Conservation (phyloP, 2,113 vertebrate species). For the Setophaga kirtlandii region DNA sequence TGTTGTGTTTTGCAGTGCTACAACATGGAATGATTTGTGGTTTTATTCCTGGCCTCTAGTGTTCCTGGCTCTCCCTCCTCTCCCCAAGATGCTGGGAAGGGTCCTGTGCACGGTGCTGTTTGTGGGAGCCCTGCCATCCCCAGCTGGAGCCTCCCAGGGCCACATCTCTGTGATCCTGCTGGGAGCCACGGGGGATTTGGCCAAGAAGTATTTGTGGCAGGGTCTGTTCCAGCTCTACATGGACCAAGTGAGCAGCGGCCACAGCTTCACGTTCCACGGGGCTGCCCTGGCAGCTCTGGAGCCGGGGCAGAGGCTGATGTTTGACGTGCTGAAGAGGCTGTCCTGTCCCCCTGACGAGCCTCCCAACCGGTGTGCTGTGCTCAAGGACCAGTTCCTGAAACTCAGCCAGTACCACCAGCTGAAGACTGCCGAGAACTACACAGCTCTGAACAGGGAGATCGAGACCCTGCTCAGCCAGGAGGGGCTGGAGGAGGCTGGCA, state of each 20-base stretch:
- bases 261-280: constrained; percentile 90
- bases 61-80: background rate
- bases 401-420: constrained; percentile 86
- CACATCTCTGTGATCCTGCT: constrained; percentile 89
- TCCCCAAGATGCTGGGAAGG: constrained; percentile 71
- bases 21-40: background rate
- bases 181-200: constrained; percentile 92
- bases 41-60: background rate
- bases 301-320: constrained; percentile 76
- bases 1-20: background rate
- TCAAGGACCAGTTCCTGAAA: constrained; percentile 88
- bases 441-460: constrained; percentile 77
- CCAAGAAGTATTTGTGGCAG: constrained; percentile 95
- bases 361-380: constrained; percentile 76
- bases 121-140: constrained; percentile 46
- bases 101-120: constrained; percentile 68
- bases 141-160: constrained; percentile 63
- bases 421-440: constrained; percentile 81
- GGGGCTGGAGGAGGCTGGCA: constrained; percentile 83
- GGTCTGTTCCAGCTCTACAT: constrained; percentile 90
- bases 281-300: constrained; percentile 74
- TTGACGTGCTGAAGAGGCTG: constrained; percentile 83
- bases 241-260: constrained; percentile 79
- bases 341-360: constrained; percentile 75
- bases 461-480: constrained; percentile 71